Percentiles rank a stretch among this genome's conserved stretches.
Evolutionary conservation across 2,113 vertebrate genomes (phyloP).

Genomic region (Pygoscelis adeliae): DNA sequence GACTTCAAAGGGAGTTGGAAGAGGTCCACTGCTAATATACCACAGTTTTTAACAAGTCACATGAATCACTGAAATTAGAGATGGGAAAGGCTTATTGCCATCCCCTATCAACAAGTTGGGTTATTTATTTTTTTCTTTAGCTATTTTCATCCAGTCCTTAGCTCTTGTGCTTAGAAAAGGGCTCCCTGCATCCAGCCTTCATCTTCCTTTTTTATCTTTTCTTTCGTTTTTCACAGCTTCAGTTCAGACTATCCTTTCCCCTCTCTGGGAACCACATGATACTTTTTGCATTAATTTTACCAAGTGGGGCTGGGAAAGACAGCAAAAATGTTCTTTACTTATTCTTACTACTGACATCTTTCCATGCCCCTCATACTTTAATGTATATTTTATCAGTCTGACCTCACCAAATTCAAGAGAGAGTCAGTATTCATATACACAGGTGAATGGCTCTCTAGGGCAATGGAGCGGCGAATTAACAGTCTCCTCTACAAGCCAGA

Average conservation of each 20-base stretch:
- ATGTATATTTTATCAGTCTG: not conserved
- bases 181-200: not conserved
- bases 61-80: not conserved
- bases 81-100: not conserved
- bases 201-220: not conserved
- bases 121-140: not conserved
- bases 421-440: not conserved
- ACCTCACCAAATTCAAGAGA: not conserved
- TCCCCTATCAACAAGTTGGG: not conserved
- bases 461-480: not conserved
- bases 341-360: not conserved
- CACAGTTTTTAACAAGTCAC: not conserved
- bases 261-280: not conserved
- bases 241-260: not conserved
- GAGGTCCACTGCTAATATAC: not conserved
- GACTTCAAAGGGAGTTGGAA: not conserved
- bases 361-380: not conserved
- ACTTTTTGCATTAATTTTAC: not conserved
- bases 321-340: not conserved
- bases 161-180: not conserved
- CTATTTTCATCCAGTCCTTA: not conserved
- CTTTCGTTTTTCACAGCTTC: not conserved
- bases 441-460: not conserved
- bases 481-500: not conserved
- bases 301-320: not conserved